Percentiles rank a stretch among this genome's conserved stretches.
Conservation (phyloP, 1,140 invertebrate genomes). For the Orius insidiosus region DNA sequence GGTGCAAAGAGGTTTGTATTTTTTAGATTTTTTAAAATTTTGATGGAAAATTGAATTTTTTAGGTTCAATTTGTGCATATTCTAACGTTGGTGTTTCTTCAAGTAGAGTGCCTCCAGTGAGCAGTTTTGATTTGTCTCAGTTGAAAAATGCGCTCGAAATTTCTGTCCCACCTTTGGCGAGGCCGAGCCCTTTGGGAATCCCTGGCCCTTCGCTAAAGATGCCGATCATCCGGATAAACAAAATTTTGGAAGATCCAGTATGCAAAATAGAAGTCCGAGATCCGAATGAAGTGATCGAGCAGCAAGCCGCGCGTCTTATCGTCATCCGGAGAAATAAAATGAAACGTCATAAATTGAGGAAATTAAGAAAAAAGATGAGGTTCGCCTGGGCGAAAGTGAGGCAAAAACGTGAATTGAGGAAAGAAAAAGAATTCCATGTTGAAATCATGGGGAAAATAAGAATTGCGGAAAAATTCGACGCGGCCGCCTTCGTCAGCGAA, state of each 20-base stretch:
- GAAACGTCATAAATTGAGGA: conserved; percentile 67
- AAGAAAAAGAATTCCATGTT: conserved; percentile 59
- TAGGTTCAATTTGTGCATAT: too few relatives aligned
- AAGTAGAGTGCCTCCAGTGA: too few relatives aligned
- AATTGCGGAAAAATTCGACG: conserved; percentile 53
- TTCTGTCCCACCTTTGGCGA: too few relatives aligned
- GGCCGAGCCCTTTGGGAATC: too few relatives aligned
- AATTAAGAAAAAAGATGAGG: conserved; percentile 59
- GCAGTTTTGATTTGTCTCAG: too few relatives aligned
- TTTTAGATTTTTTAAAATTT: too few relatives aligned
- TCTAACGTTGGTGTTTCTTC: too few relatives aligned
- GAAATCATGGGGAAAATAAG: conserved; percentile 47
- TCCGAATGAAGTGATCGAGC: conserved; percentile 26
- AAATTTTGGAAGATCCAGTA: not conserved
- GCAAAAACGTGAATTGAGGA: conserved; percentile 44
- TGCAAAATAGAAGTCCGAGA: not conserved
- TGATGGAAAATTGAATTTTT: too few relatives aligned
- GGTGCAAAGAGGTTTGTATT: too few relatives aligned
- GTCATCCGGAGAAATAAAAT: conserved; percentile 66
- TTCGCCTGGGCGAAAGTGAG: conserved; percentile 51
- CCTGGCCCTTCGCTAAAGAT: too few relatives aligned
- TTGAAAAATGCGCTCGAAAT: too few relatives aligned
- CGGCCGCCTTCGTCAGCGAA: conserved; percentile 46
- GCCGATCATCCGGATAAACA: too few relatives aligned
- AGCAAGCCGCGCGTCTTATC: conserved; percentile 52